A percentile compares a stretch with the other conserved stretches of the same genome.
Conservation (phyloP, 2,113 vertebrate genomes). For the Kryptolebias marmoratus region DNA sequence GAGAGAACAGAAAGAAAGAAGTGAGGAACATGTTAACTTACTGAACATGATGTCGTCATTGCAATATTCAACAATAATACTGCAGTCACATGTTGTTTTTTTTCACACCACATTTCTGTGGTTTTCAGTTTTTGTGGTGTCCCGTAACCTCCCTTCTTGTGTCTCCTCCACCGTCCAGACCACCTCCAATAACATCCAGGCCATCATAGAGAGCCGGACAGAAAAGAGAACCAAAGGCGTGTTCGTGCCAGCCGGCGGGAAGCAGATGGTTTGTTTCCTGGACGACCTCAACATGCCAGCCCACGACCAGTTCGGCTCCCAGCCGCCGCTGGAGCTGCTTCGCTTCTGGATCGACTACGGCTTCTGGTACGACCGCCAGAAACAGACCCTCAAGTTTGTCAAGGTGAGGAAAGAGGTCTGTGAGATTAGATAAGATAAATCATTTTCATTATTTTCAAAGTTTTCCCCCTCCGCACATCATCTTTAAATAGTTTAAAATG, state of each 20-base stretch:
- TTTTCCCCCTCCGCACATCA: too few species aligned
- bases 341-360: conserved; percentile 90
- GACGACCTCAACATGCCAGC: conserved; percentile 93
- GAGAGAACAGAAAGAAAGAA: too few species aligned
- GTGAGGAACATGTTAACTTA: too few species aligned
- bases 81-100: too few species aligned
- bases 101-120: too few species aligned
- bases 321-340: conserved; percentile 89
- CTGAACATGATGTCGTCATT: too few species aligned
- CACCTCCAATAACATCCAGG: conserved; percentile 86
- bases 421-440: neutral
- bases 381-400: conserved; percentile 84
- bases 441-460: too few species aligned
- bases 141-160: too few species aligned
- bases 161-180: conserved; percentile 77
- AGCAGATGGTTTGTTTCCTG: conserved; percentile 86
- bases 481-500: too few species aligned
- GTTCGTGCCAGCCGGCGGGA: conserved; percentile 86
- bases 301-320: conserved; percentile 86
- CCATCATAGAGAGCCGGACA: conserved; percentile 85
- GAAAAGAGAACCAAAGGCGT: conserved; percentile 89
- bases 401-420: conserved; percentile 79
- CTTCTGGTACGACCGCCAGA: conserved; percentile 89
- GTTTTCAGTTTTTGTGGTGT: too few species aligned
- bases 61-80: too few species aligned